Evolutionary conservation across 2,888 invertebrate genomes (phyloP).

Genomic region (Cancer borealis): DNA sequence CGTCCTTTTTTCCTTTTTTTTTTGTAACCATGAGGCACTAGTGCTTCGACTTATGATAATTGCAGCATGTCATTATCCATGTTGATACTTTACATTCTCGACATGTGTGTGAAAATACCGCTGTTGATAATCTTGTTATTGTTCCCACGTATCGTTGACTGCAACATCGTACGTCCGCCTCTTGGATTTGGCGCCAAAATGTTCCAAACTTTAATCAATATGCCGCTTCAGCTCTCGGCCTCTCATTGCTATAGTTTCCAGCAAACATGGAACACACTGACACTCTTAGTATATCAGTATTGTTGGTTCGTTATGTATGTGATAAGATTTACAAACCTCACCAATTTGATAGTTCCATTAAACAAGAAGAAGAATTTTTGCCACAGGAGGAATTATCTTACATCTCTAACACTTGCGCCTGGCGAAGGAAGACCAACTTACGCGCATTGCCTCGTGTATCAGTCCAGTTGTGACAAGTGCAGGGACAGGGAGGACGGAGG

Average conservation of each 20-base stretch:
- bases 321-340: background rate
- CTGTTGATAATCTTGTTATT: background rate
- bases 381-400: constrained; percentile 2
- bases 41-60: background rate
- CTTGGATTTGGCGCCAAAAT: constrained; percentile 72
- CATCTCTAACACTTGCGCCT: constrained; percentile 44
- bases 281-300: background rate
- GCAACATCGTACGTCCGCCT: constrained; percentile 68
- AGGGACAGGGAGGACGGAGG: background rate
- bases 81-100: background rate
- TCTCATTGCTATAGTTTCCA: background rate
- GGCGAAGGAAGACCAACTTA: constrained; percentile 61
- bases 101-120: background rate
- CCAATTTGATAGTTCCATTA: background rate
- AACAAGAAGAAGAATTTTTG: background rate
- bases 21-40: background rate
- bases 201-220: constrained; percentile 71
- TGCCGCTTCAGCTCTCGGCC: constrained; percentile 39
- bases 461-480: constrained; percentile 72
- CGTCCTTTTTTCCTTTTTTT: too few relatives aligned
- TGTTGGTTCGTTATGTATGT: background rate
- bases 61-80: background rate
- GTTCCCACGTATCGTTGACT: background rate
- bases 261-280: background rate
- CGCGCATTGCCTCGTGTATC: constrained; percentile 72